A percentile compares a stretch with the other conserved stretches of the same genome.
Evolutionary conservation across 2,113 vertebrate genomes (phyloP).

Genomic region (Neogobius melanostomus): DNA sequence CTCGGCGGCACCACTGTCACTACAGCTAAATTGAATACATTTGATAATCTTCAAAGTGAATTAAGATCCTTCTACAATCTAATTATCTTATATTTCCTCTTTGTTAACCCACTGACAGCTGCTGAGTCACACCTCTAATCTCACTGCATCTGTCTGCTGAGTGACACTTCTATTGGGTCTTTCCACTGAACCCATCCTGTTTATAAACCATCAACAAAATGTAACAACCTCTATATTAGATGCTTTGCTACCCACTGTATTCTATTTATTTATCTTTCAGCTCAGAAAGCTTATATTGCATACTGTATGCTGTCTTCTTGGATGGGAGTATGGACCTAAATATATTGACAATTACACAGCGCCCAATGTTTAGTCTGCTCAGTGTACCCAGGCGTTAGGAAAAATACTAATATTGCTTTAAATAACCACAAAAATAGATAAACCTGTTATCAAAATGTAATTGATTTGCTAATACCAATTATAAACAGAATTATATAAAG

Average conservation of each 20-base stretch:
- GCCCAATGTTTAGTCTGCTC: neutral
- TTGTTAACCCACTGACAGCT: constrained; percentile 38
- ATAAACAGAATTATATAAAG: neutral
- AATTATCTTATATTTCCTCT: constrained; percentile 27
- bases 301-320: neutral
- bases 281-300: neutral
- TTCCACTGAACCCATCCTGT: neutral
- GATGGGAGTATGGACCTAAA: neutral
- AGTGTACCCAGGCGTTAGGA: neutral
- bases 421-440: neutral
- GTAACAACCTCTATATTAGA: neutral
- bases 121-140: constrained; percentile 15
- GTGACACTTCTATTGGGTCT: constrained; percentile 1
- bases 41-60: constrained; percentile 8
- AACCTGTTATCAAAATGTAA: neutral
- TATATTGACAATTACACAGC: neutral
- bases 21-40: constrained; percentile 6
- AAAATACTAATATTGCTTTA: neutral
- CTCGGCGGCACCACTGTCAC: neutral
- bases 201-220: neutral
- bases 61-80: neutral
- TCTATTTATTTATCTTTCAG: neutral
- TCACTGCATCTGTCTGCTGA: constrained; percentile 38
- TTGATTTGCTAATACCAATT: neutral
- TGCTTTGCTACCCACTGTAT: neutral